Base-by-base conservation (phyloP, 2,888 invertebrate species). In the Nezara viridula region DNA sequence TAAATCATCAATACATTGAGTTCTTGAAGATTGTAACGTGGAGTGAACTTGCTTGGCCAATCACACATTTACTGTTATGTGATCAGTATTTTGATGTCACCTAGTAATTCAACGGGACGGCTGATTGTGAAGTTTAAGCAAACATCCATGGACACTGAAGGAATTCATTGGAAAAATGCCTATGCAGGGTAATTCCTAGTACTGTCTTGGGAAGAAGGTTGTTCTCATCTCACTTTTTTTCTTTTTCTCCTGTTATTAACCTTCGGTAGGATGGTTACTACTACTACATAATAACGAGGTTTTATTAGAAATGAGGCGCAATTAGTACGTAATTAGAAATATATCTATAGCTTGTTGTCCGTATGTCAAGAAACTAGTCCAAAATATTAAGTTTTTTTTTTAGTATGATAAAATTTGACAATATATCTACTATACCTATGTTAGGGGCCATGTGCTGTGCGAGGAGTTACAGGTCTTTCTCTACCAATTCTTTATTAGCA, bases 111-210 rank as follows among this genome's bases (percentile, higher is more conserved):
- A 77, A 77, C 77, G 77, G 77, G 21, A 40, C 77, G 77, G 77
- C 73, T 77, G 37, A 77, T 24, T 77, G 77, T 24, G 40, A 77
- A 77, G 77, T 40, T 77, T 77, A 12, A 40, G 77, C 40, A 77
- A 37, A 77, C 73, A 73, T 37, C 73, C 73, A 37, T 6, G 40
- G 37, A 40, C 77, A 21, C 37, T 14, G 21, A 40, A 21, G 77
- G 77, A 40, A 77, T 77, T 77, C 77, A 40, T 40, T 77, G 77
- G 77, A 77, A 77, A 77, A 77, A 77, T 77, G 40, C 77, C 77
- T 77, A 40, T 77, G 32, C 77, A 7, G 37, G 4, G 37, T 77
- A 37, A 77, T 77, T 77, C 77, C 77, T 19, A 40, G 77, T 77
- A 77, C 24, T 40, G 7, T 9, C 14, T 32, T 77, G 77, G 40